Evolutionary conservation across 2,113 vertebrate species (phyloP), one percentile per base, ranked within the genome.

Genomic region (Muntiacus muntjak): DNA sequence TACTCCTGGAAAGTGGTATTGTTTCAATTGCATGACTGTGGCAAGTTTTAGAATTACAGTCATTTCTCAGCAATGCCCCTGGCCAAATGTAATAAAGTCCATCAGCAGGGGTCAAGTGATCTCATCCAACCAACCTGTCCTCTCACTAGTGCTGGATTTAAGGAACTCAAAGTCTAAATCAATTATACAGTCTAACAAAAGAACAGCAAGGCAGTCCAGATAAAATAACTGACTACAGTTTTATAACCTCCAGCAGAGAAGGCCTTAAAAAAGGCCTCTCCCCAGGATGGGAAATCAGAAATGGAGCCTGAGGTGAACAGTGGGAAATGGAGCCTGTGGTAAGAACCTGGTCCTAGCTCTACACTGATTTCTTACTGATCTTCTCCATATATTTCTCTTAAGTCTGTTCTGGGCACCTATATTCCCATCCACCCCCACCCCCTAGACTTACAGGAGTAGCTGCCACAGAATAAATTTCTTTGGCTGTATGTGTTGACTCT

Each of bases 141-240:
- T 93, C 60, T 94, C 91, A 43, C 86, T 90, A 43, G n/a, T 92
- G 76, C 62, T 87, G 52, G 52, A 71, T 95, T 81, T 91, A 87
- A 95, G 84, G 55, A 97, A 91, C 85, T 97, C 36, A 50, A 93
- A 92, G 55, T 84, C 92, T 55, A 94, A 87, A 96, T 96, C 91
- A 93, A 93, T 93, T 82, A 97, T 45, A 94, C 16, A 96, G 57
- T 78, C 91, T 79, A 95, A 98, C 55, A 89, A 95, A 97, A 95
- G 91, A 96, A 91, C 30, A 93, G 91, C 83, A 94, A 97, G 85
- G 26, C n/a, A 52, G 28, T 85, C 50, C 28, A 87, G 83, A 96
- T 43, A 76, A 93, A 92, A 76, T 62, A 85, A 15, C 64, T 62
- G 58, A 54, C 28, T 47, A 87, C 11, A 76, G 74, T 25, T 98